phyloP scores from a whole-genome alignment of 92 coral and sea anemone genomes.

The Plumapathes pennacea region DNA sequence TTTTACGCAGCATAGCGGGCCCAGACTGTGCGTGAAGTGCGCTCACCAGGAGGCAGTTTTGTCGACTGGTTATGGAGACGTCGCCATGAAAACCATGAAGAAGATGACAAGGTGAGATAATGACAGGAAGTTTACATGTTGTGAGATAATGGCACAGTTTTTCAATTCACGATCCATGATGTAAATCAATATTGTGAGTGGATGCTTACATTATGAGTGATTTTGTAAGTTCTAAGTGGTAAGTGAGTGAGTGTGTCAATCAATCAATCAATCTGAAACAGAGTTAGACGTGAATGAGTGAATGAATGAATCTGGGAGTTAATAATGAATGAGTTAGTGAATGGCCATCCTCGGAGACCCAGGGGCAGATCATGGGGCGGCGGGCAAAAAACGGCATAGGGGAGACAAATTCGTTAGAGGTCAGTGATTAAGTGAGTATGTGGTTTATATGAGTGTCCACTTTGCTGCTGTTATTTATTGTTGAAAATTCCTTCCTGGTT shows the following conservation, averaged over 20 bases:
- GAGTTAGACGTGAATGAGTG: background rate
- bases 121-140: background rate
- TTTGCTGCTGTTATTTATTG: too few relatives aligned
- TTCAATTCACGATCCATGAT: background rate
- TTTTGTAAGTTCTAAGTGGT: too few relatives aligned
- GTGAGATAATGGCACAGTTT: background rate
- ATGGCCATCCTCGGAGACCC: too few relatives aligned
- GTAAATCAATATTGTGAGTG: background rate
- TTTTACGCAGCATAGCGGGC: slow-evolving; percentile 22
- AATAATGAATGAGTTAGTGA: too few relatives aligned
- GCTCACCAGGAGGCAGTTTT: slow-evolving; percentile 73
- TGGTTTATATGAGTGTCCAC: too few relatives aligned
- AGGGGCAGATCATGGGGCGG: too few relatives aligned
- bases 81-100: slow-evolving; percentile 67
- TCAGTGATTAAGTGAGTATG: too few relatives aligned
- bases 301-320: too few relatives aligned
- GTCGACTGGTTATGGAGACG: slow-evolving; percentile 64
- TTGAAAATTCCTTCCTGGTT: too few relatives aligned
- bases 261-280: background rate
- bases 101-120: slow-evolving; percentile 68
- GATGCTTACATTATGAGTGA: too few relatives aligned
- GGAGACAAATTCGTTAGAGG: too few relatives aligned
- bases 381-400: too few relatives aligned
- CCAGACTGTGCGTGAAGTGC: slow-evolving; percentile 81
- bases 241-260: background rate